Base-by-base conservation (phyloP, 2,797 vertebrate species). In the Babyrousa celebensis region DNA sequence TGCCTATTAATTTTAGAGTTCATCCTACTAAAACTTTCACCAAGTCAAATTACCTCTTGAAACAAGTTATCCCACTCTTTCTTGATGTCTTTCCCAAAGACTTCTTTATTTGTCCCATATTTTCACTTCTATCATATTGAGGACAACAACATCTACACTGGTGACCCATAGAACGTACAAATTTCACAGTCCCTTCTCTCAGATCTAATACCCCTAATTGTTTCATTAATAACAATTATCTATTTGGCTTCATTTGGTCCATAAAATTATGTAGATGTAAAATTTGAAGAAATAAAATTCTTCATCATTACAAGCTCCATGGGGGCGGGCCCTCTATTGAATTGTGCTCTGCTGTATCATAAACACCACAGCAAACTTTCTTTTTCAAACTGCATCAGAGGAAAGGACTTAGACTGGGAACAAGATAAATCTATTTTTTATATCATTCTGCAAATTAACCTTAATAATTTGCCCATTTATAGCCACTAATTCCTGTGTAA, bases 21-120 rank as follows among this genome's bases (percentile, higher is more conserved):
- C 65, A 84, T 27, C 36, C 78, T 12, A 68, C 12, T 79, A 82
- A 90, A 62, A 43, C 25, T 71, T 84, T 16, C 17, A 70, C 52
- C 56, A 65, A 91, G 77, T 91, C 25, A 60, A 67, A 29, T 78
- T 84, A 93, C 20, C 36, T 84, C 36, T 79, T 67, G 23, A 87
- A 75, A 58, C 18, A 74, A 67, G 10, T 54, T 25, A 65, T 74
- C 18, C 10, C 8, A 52, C 2, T 75, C 40, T 68, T 86, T 82
- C 40, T 62, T n/a, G 27, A 43, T 32, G 40, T 84, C 43, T 78
- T 91, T 78, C 20, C 78, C 43, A 83, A 72, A 63, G 36, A 9
- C 29, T 71, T 83, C 20, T 63, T 10, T 43, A 36, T 43, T 14
- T 32, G 12, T 93, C 54, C 77, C 6, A 90, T 8, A 14, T 77